Base-by-base conservation (phyloP, 2,888 invertebrate genomes). In the Hemistola chrysoprasaria region DNA sequence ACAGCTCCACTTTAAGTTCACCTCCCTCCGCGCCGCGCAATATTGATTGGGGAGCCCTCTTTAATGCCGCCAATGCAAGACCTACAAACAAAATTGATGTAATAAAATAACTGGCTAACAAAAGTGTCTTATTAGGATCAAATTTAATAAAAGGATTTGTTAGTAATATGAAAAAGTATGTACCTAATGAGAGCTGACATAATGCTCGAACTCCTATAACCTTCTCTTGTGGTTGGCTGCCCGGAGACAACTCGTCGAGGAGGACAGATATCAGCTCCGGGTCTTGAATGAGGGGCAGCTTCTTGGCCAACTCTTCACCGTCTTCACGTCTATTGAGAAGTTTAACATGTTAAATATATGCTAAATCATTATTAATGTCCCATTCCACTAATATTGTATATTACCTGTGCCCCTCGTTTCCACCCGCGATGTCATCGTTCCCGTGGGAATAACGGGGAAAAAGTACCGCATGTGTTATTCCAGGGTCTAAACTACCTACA, bases 221-320 rank as follows among this genome's bases (percentile, higher is more conserved):
- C 40, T 59, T 55, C 8, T 65, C 65, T 1, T 62, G 61, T 41
- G 16, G 16, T 16, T 16, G 16, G 16, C 4, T 16, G 2, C 16
- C 16, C 0, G 82, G 83, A 0, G 84, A 74, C 39, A 92, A 68
- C 59, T 91, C 91, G 22, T 86, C 87, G 1, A 90, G 56, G 3
- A 92, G 63, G 0, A 84, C 80, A 0, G 87, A 84, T 20, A 92
- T 87, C 51, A 91, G 90, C 0, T 90, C 91, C 0, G 83, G 75
- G 61, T 94, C 93, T 30, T 90, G 90, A 30, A 94, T 81, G 3
- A 94, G 87, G 0, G 93, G 93, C 20, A 95, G 78, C 53, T 91
- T 92, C 62, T 93, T 91, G 0, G 93, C 92, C 9, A 93, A 64
- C 47, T 92, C 92, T 76, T 94, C 95, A 38, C 95, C 92, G 66